Evolutionary conservation across 1,140 invertebrate genomes (phyloP).

Genomic region (Leptinotarsa texana): DNA sequence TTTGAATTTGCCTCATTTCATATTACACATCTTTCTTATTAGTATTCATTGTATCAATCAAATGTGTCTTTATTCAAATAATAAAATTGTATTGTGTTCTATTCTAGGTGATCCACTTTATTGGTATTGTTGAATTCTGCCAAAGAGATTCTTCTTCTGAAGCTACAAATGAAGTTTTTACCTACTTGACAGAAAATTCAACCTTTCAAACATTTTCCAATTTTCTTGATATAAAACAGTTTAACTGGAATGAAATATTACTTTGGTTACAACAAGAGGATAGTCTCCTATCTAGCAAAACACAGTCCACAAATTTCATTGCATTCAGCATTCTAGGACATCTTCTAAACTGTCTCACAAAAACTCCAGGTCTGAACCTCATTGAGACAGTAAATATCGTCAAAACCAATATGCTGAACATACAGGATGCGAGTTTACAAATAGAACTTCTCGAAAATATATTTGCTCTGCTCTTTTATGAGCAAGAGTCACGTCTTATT

Average conservation of each 20-base stretch:
- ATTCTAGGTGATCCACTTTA: slow-evolving; percentile 16
- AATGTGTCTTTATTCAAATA: too few relatives aligned
- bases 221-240: slow-evolving; percentile 34
- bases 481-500: slow-evolving; percentile 34
- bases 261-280: slow-evolving; percentile 28
- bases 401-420: slow-evolving; percentile 38
- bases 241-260: slow-evolving; percentile 19
- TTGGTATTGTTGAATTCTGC: slow-evolving; percentile 39
- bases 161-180: slow-evolving; percentile 33
- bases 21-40: too few relatives aligned
- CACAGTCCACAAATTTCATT: slow-evolving; percentile 36
- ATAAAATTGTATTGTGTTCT: too few relatives aligned
- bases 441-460: slow-evolving; percentile 50
- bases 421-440: slow-evolving; percentile 40
- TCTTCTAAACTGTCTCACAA: slow-evolving; percentile 37
- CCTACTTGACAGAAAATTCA: slow-evolving; percentile 29
- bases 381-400: slow-evolving; percentile 36
- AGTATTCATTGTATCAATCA: too few relatives aligned
- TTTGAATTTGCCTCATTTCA: too few relatives aligned
- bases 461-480: slow-evolving; percentile 45
- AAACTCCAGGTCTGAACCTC: slow-evolving; percentile 33
- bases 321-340: slow-evolving; percentile 43
- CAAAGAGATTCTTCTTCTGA: slow-evolving; percentile 24
- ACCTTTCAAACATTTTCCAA: slow-evolving; percentile 37
- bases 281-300: slow-evolving; percentile 9